Conservation (phyloP, 1,140 invertebrate species). For the Dinothrombium tinctorium region DNA sequence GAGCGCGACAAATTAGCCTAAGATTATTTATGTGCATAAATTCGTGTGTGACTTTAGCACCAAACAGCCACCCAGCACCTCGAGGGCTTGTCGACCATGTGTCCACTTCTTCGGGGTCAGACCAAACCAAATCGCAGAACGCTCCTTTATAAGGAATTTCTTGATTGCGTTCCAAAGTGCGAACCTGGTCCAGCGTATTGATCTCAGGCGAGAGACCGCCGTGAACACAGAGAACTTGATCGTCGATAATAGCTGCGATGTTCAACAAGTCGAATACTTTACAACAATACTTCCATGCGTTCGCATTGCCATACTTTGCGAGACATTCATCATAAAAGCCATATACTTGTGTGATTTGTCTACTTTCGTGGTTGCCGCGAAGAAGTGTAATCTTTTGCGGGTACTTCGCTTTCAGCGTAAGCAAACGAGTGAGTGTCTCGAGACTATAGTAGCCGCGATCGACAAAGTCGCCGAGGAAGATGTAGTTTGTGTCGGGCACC, state of each 20-base stretch:
- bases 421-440: slow-evolving; percentile 70
- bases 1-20: slow-evolving; percentile 72
- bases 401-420: slow-evolving; percentile 22
- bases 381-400: slow-evolving; percentile 74
- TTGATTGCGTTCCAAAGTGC: slow-evolving; percentile 79
- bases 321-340: slow-evolving; percentile 99
- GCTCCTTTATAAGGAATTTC: slow-evolving; percentile 88
- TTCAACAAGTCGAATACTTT: slow-evolving; percentile 91
- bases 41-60: slow-evolving; percentile 66
- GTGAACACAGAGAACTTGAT: slow-evolving; percentile 87
- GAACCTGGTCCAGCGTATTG: slow-evolving; percentile 70
- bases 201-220: slow-evolving; percentile 83
- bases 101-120: slow-evolving; percentile 82
- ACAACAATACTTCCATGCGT: slow-evolving; percentile 96
- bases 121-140: slow-evolving; percentile 56
- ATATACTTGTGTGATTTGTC: slow-evolving; percentile 97
- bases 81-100: slow-evolving; percentile 70
- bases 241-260: slow-evolving; percentile 87
- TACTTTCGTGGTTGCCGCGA: slow-evolving; percentile 90
- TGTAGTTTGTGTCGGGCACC: slow-evolving; percentile 76
- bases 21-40: slow-evolving; percentile 78
- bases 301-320: slow-evolving; percentile 94
- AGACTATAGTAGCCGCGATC: slow-evolving; percentile 83
- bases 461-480: slow-evolving; percentile 88
- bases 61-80: slow-evolving; percentile 81